Percentiles rank a stretch among this genome's conserved stretches.
Evolutionary conservation across 1,140 invertebrate genomes (phyloP).

Genomic region (Mylabris phalerata): DNA sequence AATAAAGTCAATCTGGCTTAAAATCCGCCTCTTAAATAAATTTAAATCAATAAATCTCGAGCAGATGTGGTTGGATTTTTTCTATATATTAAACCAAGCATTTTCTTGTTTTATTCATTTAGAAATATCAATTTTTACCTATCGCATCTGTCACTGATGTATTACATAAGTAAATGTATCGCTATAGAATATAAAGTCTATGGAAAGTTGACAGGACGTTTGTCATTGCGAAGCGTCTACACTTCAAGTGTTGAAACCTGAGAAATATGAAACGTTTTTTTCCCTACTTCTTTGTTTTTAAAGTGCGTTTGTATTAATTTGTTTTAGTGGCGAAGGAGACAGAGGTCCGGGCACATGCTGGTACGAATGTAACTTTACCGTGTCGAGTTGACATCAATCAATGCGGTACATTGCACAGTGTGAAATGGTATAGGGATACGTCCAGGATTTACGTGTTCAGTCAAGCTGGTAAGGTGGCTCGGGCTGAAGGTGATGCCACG

Average conservation of each 20-base stretch:
- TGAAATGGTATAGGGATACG: slow-evolving; percentile 83
- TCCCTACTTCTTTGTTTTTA: neutral
- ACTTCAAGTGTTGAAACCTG: no score
- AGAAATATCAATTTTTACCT: neutral
- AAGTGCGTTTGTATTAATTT: slow-evolving; percentile 1
- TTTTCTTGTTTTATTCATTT: neutral
- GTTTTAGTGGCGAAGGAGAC: slow-evolving; percentile 33
- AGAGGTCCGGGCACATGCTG: slow-evolving; percentile 42
- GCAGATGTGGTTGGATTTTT: no score
- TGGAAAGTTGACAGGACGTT: neutral
- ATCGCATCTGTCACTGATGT: neutral
- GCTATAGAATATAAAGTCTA: neutral
- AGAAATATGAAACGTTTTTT: neutral
- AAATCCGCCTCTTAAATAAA: no score
- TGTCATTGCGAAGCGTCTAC: no score
- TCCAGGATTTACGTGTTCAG: slow-evolving; percentile 78
- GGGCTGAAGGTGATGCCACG: slow-evolving; percentile 66
- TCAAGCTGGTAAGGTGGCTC: slow-evolving; percentile 61
- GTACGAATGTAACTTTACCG: slow-evolving; percentile 62
- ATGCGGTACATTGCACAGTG: slow-evolving; percentile 77
- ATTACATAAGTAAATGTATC: neutral
- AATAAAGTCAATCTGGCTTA: no score
- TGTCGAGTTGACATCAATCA: slow-evolving; percentile 68
- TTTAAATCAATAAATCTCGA: no score
- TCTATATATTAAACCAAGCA: no score